A percentile compares a stretch with the other conserved stretches of the same genome.
phyloP scores from a whole-genome alignment of 1,140 invertebrate species.

The Diprion similis region DNA sequence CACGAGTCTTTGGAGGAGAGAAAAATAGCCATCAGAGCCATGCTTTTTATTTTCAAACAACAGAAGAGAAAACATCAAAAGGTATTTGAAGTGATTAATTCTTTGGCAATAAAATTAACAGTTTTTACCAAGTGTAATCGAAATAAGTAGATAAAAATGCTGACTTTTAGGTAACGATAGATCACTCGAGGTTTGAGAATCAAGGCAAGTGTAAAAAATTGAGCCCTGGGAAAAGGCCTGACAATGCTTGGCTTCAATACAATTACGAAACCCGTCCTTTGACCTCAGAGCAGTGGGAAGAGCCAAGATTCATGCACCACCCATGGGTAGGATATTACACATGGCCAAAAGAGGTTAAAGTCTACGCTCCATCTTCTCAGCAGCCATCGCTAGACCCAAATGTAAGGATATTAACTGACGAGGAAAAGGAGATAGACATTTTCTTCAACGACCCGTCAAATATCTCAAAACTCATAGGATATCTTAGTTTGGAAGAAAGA shows the following conservation, averaged over 20 bases:
- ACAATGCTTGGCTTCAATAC: constrained; percentile 81
- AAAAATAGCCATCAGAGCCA: constrained; percentile 70
- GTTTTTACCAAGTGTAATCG: no score
- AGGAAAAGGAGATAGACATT: constrained; percentile 71
- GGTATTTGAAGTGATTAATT: constrained; percentile 33
- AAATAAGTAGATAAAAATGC: no score
- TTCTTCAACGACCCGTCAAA: constrained; percentile 76
- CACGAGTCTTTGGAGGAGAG: constrained; percentile 80
- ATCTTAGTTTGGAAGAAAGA: constrained; percentile 84
- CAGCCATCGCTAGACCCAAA: constrained; percentile 67
- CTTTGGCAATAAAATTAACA: constrained; percentile 6
- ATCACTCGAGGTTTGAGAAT: constrained; percentile 11
- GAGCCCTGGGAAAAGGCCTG: constrained; percentile 64
- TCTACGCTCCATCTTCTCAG: constrained; percentile 69
- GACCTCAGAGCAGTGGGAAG: constrained; percentile 78
- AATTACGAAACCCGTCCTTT: constrained; percentile 66
- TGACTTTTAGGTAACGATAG: constrained; percentile 8
- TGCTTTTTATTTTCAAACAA: constrained; percentile 78
- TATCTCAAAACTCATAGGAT: constrained; percentile 76
- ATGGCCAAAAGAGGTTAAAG: constrained; percentile 76
- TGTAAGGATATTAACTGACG: constrained; percentile 60
- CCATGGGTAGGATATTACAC: constrained; percentile 78
- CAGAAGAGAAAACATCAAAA: constrained; percentile 72
- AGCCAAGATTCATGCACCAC: constrained; percentile 72
- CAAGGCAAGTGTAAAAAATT: constrained; percentile 29